These are phyloP conservation scores for Lypha dubia DNA, from an alignment of 2,888 invertebrate genomes.

Conservation along the genomic window DNA sequence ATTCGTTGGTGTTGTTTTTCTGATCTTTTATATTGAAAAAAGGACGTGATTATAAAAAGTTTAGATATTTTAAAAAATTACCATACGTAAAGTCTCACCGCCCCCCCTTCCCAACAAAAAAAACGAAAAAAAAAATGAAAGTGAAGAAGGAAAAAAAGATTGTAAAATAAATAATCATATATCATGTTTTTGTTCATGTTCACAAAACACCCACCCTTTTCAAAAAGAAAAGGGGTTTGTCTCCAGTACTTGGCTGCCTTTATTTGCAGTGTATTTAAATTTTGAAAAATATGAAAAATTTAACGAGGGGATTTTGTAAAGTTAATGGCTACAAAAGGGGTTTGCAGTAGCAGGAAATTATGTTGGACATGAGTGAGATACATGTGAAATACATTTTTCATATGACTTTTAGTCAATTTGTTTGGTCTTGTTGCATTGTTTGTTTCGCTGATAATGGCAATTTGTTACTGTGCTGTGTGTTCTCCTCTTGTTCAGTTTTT, in stretches of 20 bases:
- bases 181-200: slow-evolving; percentile 68
- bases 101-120: too few relatives aligned
- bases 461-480: slow-evolving; percentile 53
- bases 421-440: slow-evolving; percentile 35
- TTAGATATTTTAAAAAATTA: slow-evolving; percentile 48
- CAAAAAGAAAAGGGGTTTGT: slow-evolving; percentile 56
- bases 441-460: slow-evolving; percentile 66
- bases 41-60: slow-evolving; percentile 45
- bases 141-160: slow-evolving; percentile 34
- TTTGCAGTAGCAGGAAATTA: background rate
- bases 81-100: slow-evolving; percentile 63
- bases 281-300: slow-evolving; percentile 51
- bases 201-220: slow-evolving; percentile 45
- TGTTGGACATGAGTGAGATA: slow-evolving; percentile 58
- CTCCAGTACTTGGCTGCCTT: slow-evolving; percentile 36
- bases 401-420: slow-evolving; percentile 58
- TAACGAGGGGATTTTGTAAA: slow-evolving; percentile 17
- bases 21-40: slow-evolving; percentile 36
- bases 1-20: slow-evolving; percentile 3
- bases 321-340: slow-evolving; percentile 7
- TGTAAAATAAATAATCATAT: slow-evolving; percentile 68
- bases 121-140: slow-evolving; percentile 55
- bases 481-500: slow-evolving; percentile 31
- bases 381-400: slow-evolving; percentile 62
- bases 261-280: slow-evolving; percentile 58